Base-by-base conservation (phyloP, 2,113 vertebrate genomes). In the Anarhynchus alexandrinus region DNA sequence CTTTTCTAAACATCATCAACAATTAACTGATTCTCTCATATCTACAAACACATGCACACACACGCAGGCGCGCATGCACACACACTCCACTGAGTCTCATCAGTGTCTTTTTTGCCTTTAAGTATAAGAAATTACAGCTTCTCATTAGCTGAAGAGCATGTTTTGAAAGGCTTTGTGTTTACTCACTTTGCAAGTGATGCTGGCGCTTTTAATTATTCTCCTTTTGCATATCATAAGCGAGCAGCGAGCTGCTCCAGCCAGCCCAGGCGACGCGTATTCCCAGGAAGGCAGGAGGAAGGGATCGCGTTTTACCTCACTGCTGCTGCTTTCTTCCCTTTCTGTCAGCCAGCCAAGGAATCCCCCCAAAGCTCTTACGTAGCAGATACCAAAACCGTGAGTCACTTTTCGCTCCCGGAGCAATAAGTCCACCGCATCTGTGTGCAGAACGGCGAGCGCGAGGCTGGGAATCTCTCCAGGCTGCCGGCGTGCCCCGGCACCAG, bases 301-400 rank as follows among this genome's bases (percentile, higher is more conserved):
- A 96, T 96, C 92, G 88, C 62, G 83, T 73, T 97, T 97, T 97
- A 97, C 98, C 97, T 98, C 97, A 80, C 87, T 86, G 98, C 97
- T 96, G 98, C 97, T 93, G 97, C 96, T 97, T 95, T 97, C 98
- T 96, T 98, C 96, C 96, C 98, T 90, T 96, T 97, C 97, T 98
- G 97, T 97, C 98, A 98, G 97, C 96, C 82, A 98, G 98, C 97
- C 98, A 98, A 98, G 98, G 98, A 98, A 98, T 98, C 98, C 98
- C 98, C 97, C 97, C 97, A 98, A 98, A 94, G 97, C 97, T 97
- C 97, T 98, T 98, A 97, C 98, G 98, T 98, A 98, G 98, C 96
- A 98, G 98, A 98, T 97, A 96, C 98, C 98, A 97, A 97, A 97
- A 97, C 95, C 72, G 88, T 97, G 97, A 98, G 97, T 98, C 98